These are phyloP conservation scores for Chymomyza amoena DNA, from an alignment of 2,888 invertebrate species.

Conservation along the genomic window DNA sequence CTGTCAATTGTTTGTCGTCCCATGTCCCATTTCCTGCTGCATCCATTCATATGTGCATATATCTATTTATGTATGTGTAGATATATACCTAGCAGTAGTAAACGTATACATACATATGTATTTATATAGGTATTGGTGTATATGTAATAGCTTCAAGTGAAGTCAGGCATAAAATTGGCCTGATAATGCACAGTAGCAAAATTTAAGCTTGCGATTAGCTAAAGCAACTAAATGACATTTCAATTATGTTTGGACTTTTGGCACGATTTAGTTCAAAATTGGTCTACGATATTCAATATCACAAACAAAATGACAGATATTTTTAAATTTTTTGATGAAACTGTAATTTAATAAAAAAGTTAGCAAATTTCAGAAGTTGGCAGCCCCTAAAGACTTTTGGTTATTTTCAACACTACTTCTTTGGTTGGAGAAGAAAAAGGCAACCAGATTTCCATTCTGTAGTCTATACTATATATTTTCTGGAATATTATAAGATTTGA, in stretches of 20 bases:
- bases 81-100: neutral
- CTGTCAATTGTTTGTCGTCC: slow-evolving; percentile 60
- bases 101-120: slow-evolving; percentile 1
- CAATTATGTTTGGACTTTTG: neutral
- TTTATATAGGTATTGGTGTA: slow-evolving; percentile 17
- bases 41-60: neutral
- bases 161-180: slow-evolving; percentile 60
- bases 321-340: too few relatives aligned
- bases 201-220: neutral
- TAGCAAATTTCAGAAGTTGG: too few relatives aligned
- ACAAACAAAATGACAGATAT: too few relatives aligned
- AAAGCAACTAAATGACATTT: neutral
- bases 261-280: too few relatives aligned
- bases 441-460: neutral
- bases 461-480: neutral
- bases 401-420: too few relatives aligned
- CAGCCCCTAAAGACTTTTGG: too few relatives aligned
- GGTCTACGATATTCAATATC: too few relatives aligned
- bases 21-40: slow-evolving; percentile 9
- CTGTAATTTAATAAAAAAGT: too few relatives aligned
- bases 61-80: too few relatives aligned
- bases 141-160: slow-evolving; percentile 26
- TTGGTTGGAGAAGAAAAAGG: neutral
- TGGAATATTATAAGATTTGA: too few relatives aligned
- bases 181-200: too few relatives aligned